Evolutionary conservation across 2,888 invertebrate genomes (phyloP).

Genomic region (Tenthredo mesomela): DNA sequence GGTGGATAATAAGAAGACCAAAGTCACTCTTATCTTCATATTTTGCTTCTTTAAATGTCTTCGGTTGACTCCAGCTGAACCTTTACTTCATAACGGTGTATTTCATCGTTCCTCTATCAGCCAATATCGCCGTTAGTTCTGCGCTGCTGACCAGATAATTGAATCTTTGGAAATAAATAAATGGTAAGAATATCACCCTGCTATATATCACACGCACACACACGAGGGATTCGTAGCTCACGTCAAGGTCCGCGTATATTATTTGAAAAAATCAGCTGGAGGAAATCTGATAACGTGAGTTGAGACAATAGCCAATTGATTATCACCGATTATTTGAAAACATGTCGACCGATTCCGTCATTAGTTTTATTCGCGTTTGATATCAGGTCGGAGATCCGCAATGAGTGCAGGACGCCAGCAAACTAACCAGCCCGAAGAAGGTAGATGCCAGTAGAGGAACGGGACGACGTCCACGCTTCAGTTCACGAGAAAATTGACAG

Average conservation of each 20-base stretch:
- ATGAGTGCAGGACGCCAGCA: conserved; percentile 39
- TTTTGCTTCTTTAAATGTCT: conserved; percentile 30
- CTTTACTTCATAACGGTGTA: conserved; percentile 19
- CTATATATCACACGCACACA: background rate
- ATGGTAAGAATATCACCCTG: background rate
- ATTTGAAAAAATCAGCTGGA: background rate
- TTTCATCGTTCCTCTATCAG: background rate
- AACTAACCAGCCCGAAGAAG: conserved; percentile 41
- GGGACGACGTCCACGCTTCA: conserved; percentile 71
- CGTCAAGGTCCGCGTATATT: background rate
- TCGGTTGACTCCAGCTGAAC: background rate
- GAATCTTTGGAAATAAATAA: background rate
- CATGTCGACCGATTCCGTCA: background rate
- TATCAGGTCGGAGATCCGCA: conserved; percentile 38
- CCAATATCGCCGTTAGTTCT: background rate
- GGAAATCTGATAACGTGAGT: background rate
- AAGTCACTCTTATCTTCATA: conserved; percentile 50
- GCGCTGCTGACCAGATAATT: background rate
- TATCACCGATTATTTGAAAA: background rate
- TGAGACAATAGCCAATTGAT: background rate
- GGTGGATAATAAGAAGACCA: conserved; percentile 39
- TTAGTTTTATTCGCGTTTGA: conserved; percentile 4
- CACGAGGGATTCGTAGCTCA: background rate
- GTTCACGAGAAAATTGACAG: conserved; percentile 75
- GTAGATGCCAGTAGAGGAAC: conserved; percentile 26